Evolutionary conservation across 2,797 vertebrate genomes (phyloP).

Genomic region (Melopsittacus undulatus): DNA sequence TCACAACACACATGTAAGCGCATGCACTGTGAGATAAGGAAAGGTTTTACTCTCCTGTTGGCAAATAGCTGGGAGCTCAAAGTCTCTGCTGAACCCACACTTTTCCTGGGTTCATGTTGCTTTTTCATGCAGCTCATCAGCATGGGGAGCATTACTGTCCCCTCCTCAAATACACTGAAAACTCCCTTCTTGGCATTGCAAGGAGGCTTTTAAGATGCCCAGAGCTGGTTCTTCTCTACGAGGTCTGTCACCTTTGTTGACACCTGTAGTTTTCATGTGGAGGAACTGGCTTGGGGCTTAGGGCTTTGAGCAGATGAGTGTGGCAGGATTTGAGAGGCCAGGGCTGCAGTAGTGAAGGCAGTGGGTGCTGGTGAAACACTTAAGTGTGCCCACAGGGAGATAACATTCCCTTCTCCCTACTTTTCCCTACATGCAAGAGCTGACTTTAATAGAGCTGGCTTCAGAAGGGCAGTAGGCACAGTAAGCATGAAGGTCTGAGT

Average conservation of each 20-base stretch:
- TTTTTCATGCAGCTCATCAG: not conserved
- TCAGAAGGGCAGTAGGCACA: conserved; percentile 4
- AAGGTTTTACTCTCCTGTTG: not conserved
- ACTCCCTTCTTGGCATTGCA: not conserved
- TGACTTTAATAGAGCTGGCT: conserved; percentile 2
- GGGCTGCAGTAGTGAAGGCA: not conserved
- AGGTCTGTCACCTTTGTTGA: not conserved
- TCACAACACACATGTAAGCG: not conserved
- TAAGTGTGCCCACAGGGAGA: not conserved
- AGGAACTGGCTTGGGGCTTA: not conserved
- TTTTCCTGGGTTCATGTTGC: fast-evolving
- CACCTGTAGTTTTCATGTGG: not conserved
- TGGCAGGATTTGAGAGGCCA: not conserved
- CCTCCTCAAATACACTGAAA: not conserved
- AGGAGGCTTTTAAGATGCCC: not conserved
- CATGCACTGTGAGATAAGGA: not conserved
- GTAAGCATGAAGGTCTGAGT: conserved; percentile 17
- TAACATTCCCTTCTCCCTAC: not conserved
- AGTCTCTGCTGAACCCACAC: not conserved
- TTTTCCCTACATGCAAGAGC: not conserved
- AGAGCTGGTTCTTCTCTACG: not conserved
- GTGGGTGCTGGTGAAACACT: not conserved
- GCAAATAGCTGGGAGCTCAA: not conserved
- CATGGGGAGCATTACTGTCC: not conserved
- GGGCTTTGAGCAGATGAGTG: not conserved